Evolutionary conservation across 2,797 vertebrate species (phyloP), one percentile per base, ranked within the genome.

Genomic region (Lophius americanus): DNA sequence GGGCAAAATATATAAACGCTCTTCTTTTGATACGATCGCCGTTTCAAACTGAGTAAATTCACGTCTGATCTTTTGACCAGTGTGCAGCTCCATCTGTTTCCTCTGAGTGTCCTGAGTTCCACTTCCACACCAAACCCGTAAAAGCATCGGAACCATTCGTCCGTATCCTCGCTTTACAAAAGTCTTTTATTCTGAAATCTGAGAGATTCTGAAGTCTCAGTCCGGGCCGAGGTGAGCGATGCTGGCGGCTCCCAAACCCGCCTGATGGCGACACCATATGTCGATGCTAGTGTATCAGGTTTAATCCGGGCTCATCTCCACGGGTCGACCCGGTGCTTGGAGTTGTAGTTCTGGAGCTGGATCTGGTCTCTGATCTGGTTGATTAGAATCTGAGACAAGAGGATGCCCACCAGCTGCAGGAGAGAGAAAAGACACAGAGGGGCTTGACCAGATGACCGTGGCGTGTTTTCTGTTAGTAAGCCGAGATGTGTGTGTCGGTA

Each of bases 321-420:
- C 0, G 93, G 96, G 74, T 98, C 96, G 0, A 89, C 83, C 4
- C 60, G 92, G 81, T 97, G 97, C 85, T 91, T 92, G 50, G 76
- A 53, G 82, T 92, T 95, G 91, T 98, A 98, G 51, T 92, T 88
- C 90, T 97, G 96, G n/a, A 98, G 94, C 79, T 94, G 91, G 46
- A 98, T 89, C 89, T 99, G 97, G 80, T 98, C 95, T 52, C 92
- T 93, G 80, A 98, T 96, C 90, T 98, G 97, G 89, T 88, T 96
- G 78, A 96, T 93, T 35, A 99, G 92, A 59, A 96, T 89, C 88
- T 98, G 96, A 55, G 97, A 97, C 64, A 99, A 84, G 51, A 97
- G 75, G 73, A 99, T 96, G 56, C 96, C 97, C 37, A 96, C 94
- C 78, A 98, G 89, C 98, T 98, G 94, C 69, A 68, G 55, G 73